Conservation (phyloP, 2,113 vertebrate genomes). For the Phylloscopus trochiloides region DNA sequence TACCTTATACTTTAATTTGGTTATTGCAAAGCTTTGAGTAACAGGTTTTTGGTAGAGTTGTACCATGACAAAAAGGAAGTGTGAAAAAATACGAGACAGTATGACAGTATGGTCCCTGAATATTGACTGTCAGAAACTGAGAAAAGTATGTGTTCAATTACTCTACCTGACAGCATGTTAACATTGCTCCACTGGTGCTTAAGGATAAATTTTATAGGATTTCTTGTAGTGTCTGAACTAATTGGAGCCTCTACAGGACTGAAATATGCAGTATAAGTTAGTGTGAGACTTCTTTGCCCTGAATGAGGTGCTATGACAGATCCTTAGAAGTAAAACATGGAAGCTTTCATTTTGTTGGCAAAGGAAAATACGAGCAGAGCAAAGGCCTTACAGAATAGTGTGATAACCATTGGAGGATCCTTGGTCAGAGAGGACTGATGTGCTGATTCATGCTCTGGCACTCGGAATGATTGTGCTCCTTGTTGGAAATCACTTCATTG, state of each 20-base stretch:
- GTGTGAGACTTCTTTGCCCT: neutral
- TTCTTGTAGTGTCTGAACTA: neutral
- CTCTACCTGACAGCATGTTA: neutral
- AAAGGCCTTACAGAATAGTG: constrained; percentile 19
- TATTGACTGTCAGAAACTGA: neutral
- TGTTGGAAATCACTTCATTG: constrained; percentile 59
- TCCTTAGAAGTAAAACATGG: neutral
- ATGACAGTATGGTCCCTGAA: neutral
- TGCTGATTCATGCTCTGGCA: constrained; percentile 61
- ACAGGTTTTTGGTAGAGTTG: neutral
- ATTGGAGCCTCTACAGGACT: neutral
- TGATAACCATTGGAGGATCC: neutral
- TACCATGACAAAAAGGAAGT: neutral
- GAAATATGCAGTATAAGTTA: constrained; percentile 11
- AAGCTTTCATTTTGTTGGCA: constrained; percentile 39
- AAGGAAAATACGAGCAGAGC: neutral
- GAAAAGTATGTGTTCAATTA: neutral
- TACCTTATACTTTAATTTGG: neutral
- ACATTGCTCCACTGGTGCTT: neutral
- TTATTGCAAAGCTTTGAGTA: neutral
- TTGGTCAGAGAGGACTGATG: neutral
- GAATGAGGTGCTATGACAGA: constrained; percentile 56
- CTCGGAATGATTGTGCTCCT: neutral
- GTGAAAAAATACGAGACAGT: neutral
- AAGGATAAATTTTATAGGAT: neutral